A percentile compares a stretch with the other conserved stretches of the same genome.
Conservation (phyloP, 2,113 vertebrate genomes). For the Aptenodytes patagonicus region DNA sequence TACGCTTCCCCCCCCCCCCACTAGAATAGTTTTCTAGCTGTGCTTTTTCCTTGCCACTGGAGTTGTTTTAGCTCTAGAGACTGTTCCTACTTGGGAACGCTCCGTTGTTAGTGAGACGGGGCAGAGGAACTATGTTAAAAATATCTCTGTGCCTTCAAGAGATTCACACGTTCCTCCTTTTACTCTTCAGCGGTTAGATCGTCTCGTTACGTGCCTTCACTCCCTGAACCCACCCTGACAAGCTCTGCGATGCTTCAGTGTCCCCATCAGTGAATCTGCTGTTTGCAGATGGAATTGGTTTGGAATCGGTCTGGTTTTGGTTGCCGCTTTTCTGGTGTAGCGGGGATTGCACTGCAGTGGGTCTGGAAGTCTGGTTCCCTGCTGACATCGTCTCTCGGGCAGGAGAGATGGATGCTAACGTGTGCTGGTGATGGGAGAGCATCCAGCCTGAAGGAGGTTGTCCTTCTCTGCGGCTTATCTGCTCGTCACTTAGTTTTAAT, state of each 20-base stretch:
- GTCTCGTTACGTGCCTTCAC: accelerated
- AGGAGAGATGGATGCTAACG: accelerated
- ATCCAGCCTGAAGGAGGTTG: neutral
- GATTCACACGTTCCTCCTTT: accelerated
- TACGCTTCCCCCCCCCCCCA: accelerated
- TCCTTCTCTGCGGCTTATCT: neutral
- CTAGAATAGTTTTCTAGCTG: neutral
- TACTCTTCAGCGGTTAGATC: neutral
- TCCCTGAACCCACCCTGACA: neutral
- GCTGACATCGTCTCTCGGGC: accelerated
- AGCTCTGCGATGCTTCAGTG: accelerated
- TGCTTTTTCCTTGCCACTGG: neutral
- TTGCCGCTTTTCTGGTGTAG: neutral
- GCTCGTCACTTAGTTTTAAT: neutral
- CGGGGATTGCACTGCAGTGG: neutral
- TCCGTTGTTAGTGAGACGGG: accelerated
- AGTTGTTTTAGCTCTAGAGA: neutral
- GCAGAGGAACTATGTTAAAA: neutral
- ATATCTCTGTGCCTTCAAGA: neutral
- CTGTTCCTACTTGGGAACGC: neutral
- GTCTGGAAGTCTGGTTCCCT: neutral
- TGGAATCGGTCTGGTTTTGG: neutral
- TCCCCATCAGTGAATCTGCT: neutral
- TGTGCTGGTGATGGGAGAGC: neutral
- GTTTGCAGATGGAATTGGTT: neutral